phyloP scores from a whole-genome alignment of 30 jellyfish, hydroid and myxozoan species.

The Turritopsis dohrnii region DNA sequence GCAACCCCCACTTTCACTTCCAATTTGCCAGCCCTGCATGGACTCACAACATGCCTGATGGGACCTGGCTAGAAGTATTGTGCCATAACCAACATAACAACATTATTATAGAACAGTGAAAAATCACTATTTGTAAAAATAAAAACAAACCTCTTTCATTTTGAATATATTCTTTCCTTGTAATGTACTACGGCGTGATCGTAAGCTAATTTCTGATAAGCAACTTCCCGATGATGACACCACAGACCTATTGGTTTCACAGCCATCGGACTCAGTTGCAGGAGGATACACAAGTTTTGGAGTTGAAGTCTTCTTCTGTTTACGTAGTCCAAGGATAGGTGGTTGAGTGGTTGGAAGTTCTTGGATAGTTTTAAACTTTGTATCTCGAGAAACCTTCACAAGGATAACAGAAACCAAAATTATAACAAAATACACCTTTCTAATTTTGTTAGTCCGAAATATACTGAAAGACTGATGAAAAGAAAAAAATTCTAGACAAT shows the following conservation, averaged over 20 bases:
- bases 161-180: conserved; percentile 16
- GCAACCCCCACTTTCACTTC: too few relatives aligned
- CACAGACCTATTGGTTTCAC: neutral
- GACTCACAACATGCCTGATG: too few relatives aligned
- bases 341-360: neutral
- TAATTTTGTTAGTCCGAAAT: too few relatives aligned
- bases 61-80: too few relatives aligned
- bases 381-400: neutral
- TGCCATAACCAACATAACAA: too few relatives aligned
- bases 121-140: neutral
- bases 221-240: conserved; percentile 5
- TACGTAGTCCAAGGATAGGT: neutral
- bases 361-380: neutral
- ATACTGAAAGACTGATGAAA: too few relatives aligned
- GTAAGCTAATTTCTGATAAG: neutral
- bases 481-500: too few relatives aligned
- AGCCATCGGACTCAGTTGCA: neutral
- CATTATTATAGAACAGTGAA: neutral
- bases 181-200: neutral
- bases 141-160: conserved; percentile 23
- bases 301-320: neutral
- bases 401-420: too few relatives aligned
- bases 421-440: too few relatives aligned
- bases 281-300: neutral
- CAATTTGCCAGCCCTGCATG: too few relatives aligned